Conservation (phyloP, 2,888 invertebrate species). For the Drosophila vallismaia region DNA sequence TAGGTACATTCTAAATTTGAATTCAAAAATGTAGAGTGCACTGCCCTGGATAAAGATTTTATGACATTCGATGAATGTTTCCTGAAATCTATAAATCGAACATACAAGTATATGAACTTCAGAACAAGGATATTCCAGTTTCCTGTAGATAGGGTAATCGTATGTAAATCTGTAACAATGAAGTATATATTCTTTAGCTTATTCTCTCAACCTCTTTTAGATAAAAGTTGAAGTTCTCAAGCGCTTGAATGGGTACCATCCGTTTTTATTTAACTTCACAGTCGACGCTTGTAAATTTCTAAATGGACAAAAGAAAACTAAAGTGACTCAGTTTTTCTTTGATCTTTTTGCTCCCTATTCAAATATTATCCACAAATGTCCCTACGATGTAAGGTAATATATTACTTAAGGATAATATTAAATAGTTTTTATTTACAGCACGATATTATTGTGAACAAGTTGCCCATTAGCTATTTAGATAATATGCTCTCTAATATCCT, state of each 20-base stretch:
- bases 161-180: neutral
- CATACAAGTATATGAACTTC: conserved; percentile 13
- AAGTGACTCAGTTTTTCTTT: conserved; percentile 1
- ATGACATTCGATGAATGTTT: conserved; percentile 6
- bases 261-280: conserved; percentile 12
- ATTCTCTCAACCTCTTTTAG: neutral
- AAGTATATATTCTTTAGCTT: neutral
- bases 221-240: neutral
- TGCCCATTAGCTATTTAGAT: conserved; percentile 2
- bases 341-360: conserved; percentile 10
- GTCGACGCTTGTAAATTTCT: conserved; percentile 3
- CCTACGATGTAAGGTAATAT: conserved; percentile 10
- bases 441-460: conserved; percentile 7
- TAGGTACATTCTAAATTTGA: conserved; percentile 11
- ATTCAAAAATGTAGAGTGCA: conserved; percentile 15
- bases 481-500: neutral
- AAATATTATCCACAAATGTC: conserved; percentile 7
- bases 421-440: conserved; percentile 4
- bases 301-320: neutral
- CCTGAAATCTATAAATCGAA: conserved; percentile 14
- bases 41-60: conserved; percentile 1
- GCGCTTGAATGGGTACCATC: conserved; percentile 16
- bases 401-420: neutral
- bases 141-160: neutral
- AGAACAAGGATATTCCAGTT: conserved; percentile 5